These are phyloP conservation scores for Armadillidium nasatum DNA, from an alignment of 1,140 invertebrate genomes.

Conservation along the genomic window DNA sequence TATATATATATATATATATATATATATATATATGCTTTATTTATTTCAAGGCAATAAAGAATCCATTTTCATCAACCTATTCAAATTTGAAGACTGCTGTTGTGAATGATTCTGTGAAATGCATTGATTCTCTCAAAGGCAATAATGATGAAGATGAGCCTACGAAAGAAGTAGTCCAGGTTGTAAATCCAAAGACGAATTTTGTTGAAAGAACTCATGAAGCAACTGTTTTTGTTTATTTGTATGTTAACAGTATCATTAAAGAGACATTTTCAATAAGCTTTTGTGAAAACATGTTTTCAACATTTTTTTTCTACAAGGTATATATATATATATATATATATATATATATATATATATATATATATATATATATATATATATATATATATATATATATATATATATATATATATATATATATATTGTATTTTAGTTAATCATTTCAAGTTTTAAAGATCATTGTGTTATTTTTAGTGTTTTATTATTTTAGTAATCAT, in stretches of 20 bases:
- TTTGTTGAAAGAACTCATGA: constrained; percentile 34
- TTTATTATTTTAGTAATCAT: too few relatives aligned
- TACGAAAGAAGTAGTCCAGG: constrained; percentile 6
- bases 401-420: neutral
- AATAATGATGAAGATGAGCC: too few relatives aligned
- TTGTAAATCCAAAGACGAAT: constrained; percentile 31
- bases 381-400: neutral
- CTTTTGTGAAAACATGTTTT: constrained; percentile 29
- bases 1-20: too few relatives aligned
- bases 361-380: neutral
- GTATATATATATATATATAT: constrained; percentile 1
- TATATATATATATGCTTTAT: too few relatives aligned
- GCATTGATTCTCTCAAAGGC: too few relatives aligned
- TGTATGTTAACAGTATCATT: constrained; percentile 35
- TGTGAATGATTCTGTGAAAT: too few relatives aligned
- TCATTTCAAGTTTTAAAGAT: too few relatives aligned
- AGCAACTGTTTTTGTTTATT: constrained; percentile 22
- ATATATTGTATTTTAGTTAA: too few relatives aligned
- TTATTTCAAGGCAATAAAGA: too few relatives aligned
- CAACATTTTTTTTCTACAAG: constrained; percentile 29
- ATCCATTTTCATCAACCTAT: too few relatives aligned
- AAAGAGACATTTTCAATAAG: constrained; percentile 30
- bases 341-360: neutral
- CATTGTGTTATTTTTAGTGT: too few relatives aligned
- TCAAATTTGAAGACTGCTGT: too few relatives aligned